These are phyloP conservation scores for Lysiphlebus fabarum DNA, from an alignment of 1,140 invertebrate genomes.

Conservation along the genomic window DNA sequence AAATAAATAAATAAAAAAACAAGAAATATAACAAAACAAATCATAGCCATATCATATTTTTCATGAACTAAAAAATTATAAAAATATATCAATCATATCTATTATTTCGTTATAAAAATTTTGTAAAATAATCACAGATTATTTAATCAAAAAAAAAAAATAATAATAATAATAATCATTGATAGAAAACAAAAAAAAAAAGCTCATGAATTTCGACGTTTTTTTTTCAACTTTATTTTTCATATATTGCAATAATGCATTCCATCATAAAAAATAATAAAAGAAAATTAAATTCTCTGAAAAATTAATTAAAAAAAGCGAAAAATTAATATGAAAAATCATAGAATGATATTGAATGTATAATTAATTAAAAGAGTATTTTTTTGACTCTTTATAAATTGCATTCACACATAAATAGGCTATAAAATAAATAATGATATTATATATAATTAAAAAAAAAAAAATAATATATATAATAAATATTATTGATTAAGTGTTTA, in stretches of 20 bases:
- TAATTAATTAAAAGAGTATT: not conserved
- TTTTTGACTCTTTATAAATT: constrained; percentile 4
- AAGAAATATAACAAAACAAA: not conserved
- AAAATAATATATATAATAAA: constrained; percentile 29
- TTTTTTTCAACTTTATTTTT: no score
- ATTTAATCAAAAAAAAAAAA: constrained; percentile 5
- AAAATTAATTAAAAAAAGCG: constrained; percentile 13
- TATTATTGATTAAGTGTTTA: constrained; percentile 52
- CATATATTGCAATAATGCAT: no score
- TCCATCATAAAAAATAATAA: no score
- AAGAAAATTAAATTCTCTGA: constrained; percentile 4
- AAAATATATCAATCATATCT: constrained; percentile 39
- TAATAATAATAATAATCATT: not conserved
- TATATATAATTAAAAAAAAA: constrained; percentile 14
- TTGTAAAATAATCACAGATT: constrained; percentile 18
- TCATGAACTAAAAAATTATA: constrained; percentile 48
- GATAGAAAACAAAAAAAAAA: no score
- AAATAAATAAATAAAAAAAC: constrained; percentile 9
- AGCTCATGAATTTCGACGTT: not conserved
- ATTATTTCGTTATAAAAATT: constrained; percentile 30
- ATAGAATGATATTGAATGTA: constrained; percentile 8
- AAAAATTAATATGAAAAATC: constrained; percentile 16
- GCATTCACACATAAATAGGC: constrained; percentile 3
- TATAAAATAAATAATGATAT: constrained; percentile 19
- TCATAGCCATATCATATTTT: constrained; percentile 46